phyloP scores from a whole-genome alignment of 2,797 vertebrate genomes.

The Neosilurus hyrtlii region DNA sequence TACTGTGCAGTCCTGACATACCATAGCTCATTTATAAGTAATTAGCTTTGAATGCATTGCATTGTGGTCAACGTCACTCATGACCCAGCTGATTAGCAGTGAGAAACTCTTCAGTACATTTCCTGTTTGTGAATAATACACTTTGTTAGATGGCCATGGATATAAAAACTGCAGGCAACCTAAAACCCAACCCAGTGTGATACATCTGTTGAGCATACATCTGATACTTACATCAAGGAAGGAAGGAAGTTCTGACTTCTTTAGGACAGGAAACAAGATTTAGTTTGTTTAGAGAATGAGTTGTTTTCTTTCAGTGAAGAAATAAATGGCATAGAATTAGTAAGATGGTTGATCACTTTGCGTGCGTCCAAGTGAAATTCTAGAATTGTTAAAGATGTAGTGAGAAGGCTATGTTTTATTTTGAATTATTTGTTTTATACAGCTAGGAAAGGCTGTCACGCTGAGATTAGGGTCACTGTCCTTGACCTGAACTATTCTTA shows the following conservation, averaged over 20 bases:
- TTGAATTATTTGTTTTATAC: background rate
- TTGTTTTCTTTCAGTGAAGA: slow-evolving; percentile 40
- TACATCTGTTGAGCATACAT: background rate
- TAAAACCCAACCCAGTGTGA: background rate
- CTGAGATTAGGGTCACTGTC: background rate
- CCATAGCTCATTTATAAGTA: background rate
- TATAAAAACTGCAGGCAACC: background rate
- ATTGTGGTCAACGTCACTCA: slow-evolving; percentile 1
- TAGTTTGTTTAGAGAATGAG: slow-evolving; percentile 56
- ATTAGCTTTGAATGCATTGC: background rate
- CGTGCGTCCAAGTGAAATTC: background rate
- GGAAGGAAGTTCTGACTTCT: slow-evolving; percentile 45
- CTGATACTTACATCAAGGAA: slow-evolving; percentile 10
- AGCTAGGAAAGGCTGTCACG: background rate
- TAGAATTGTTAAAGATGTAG: background rate
- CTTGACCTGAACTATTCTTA: background rate
- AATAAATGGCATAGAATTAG: slow-evolving; percentile 62
- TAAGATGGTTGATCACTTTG: slow-evolving; percentile 29
- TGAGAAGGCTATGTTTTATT: background rate
- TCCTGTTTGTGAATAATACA: slow-evolving; percentile 18
- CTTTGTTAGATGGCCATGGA: background rate
- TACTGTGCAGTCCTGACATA: background rate
- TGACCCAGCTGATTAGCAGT: background rate
- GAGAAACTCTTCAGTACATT: slow-evolving; percentile 11
- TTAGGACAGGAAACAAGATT: slow-evolving; percentile 59